Percentiles rank a stretch among this genome's conserved stretches.
These are phyloP conservation scores for Aphidoletes aphidimyza DNA, from an alignment of 2,888 invertebrate species.

Conservation along the genomic window DNA sequence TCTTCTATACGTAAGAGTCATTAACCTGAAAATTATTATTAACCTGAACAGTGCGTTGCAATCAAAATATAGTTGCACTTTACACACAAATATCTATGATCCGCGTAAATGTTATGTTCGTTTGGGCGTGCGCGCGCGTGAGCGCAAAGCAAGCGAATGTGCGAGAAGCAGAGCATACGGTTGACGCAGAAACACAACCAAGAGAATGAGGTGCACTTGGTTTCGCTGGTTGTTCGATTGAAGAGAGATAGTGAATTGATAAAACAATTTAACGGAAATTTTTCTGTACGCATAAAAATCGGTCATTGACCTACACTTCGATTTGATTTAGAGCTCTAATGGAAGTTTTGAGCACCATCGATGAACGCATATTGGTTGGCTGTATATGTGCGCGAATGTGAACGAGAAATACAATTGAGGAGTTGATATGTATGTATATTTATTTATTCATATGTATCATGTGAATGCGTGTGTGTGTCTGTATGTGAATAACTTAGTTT, in stretches of 20 bases:
- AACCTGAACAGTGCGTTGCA: slow-evolving; percentile 37
- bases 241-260: slow-evolving; percentile 49
- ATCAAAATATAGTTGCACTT: slow-evolving; percentile 48
- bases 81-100: slow-evolving; percentile 47
- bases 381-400: not conserved
- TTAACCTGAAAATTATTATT: slow-evolving; percentile 54
- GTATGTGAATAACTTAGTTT: not conserved
- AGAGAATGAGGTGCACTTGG: not conserved
- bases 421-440: no score
- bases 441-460: no score
- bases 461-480: no score
- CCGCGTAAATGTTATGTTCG: slow-evolving; percentile 19
- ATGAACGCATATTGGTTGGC: slow-evolving; percentile 12
- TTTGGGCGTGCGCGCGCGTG: not conserved
- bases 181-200: not conserved
- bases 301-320: slow-evolving; percentile 41
- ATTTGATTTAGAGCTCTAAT: slow-evolving; percentile 46
- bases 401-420: not conserved
- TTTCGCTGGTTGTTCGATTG: slow-evolving; percentile 8
- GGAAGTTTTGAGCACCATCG: not conserved
- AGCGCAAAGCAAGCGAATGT: not conserved
- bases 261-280: slow-evolving; percentile 51
- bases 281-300: slow-evolving; percentile 48
- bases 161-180: not conserved
- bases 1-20: slow-evolving; percentile 17